phyloP scores from a whole-genome alignment of 2,888 invertebrate genomes.

The Melitaea athalia region DNA sequence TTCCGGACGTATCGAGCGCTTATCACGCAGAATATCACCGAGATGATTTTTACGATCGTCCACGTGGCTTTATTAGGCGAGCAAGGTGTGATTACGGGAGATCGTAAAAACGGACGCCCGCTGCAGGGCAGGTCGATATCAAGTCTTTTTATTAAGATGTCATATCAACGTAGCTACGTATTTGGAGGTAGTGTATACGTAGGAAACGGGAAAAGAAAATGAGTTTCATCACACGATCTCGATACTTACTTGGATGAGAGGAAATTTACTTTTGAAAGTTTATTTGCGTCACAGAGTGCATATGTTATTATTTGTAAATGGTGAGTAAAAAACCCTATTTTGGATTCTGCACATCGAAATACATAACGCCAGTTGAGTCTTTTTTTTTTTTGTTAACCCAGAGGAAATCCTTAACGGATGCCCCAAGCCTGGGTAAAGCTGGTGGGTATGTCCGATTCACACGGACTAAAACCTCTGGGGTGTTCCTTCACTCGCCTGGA shows the following conservation, averaged over 20 bases:
- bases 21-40: slow-evolving; percentile 27
- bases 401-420: too few species aligned
- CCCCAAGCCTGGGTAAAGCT: too few species aligned
- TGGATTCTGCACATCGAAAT: too few species aligned
- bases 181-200: not conserved
- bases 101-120: slow-evolving; percentile 65
- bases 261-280: too few species aligned
- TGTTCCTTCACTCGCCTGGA: too few species aligned
- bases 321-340: too few species aligned
- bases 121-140: slow-evolving; percentile 34
- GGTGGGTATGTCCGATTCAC: too few species aligned
- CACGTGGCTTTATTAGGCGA: slow-evolving; percentile 66
- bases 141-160: slow-evolving; percentile 25
- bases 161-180: slow-evolving; percentile 10
- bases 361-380: too few species aligned
- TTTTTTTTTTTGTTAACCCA: too few species aligned
- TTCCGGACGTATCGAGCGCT: slow-evolving; percentile 20
- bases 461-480: too few species aligned
- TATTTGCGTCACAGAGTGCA: too few species aligned
- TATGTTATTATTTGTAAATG: too few species aligned
- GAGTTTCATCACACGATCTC: not conserved
- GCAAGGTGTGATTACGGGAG: slow-evolving; percentile 64
- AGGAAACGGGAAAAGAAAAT: not conserved
- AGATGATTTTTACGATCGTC: slow-evolving; percentile 39
- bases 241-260: not conserved